Evolutionary conservation across 2,888 invertebrate species (phyloP).

Genomic region (Melikaiella ostensackeni): DNA sequence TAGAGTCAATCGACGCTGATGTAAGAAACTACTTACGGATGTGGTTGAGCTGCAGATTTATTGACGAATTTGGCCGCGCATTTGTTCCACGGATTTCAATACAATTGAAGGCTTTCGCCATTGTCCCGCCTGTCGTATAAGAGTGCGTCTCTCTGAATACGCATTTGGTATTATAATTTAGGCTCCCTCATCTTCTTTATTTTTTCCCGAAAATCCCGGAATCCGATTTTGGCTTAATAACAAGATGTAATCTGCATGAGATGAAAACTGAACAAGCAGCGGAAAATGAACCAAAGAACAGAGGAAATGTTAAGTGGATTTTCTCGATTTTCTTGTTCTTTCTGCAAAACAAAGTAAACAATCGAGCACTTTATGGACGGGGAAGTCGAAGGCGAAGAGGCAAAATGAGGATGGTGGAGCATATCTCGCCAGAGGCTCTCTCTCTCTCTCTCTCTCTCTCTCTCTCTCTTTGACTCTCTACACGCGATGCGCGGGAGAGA

Average conservation of each 20-base stretch:
- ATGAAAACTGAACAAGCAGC: not conserved
- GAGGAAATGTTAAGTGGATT: not conserved
- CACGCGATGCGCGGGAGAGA: conserved; percentile 71
- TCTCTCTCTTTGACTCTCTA: conserved; percentile 47
- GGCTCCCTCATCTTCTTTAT: conserved; percentile 43
- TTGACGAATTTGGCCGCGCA: conserved; percentile 72
- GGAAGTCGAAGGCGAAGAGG: conserved; percentile 45
- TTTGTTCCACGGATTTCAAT: conserved; percentile 72
- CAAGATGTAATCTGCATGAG: conserved; percentile 29
- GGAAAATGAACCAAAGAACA: not conserved
- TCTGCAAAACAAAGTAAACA: conserved; percentile 4
- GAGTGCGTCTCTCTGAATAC: conserved; percentile 20
- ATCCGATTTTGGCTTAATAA: conserved; percentile 30
- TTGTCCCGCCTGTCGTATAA: conserved; percentile 57
- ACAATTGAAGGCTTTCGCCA: conserved; percentile 70
- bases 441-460: conserved; percentile 38
- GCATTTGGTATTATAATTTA: conserved; percentile 39
- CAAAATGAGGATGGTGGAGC: conserved; percentile 46
- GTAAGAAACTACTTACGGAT: conserved; percentile 4
- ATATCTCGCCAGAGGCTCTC: conserved; percentile 23
- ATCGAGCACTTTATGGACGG: conserved; percentile 5
- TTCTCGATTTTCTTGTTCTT: not conserved
- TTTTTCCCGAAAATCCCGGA: conserved; percentile 12
- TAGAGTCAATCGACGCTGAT: conserved; percentile 25
- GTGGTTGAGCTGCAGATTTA: conserved; percentile 64